phyloP scores from a whole-genome alignment of 2,797 vertebrate genomes.

The Neosilurus hyrtlii region DNA sequence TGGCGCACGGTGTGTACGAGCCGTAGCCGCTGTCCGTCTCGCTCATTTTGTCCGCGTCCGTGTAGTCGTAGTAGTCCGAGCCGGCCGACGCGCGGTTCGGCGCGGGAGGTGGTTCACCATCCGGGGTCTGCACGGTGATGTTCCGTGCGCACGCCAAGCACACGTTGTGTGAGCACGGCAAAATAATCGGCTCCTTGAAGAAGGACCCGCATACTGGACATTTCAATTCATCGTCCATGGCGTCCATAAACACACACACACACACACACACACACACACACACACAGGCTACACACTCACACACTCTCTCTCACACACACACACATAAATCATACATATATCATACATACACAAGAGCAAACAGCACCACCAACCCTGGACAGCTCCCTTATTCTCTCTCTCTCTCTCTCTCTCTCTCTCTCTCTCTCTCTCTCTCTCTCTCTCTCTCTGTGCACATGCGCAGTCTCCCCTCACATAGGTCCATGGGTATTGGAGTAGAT shows the following conservation, averaged over 20 bases:
- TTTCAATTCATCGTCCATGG: slow-evolving; percentile 97
- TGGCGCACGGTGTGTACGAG: slow-evolving; percentile 92
- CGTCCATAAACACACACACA: slow-evolving; percentile 46
- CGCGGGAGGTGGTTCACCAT: slow-evolving; percentile 79
- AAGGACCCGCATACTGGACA: slow-evolving; percentile 94
- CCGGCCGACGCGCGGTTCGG: slow-evolving; percentile 76
- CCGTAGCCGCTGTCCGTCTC: slow-evolving; percentile 98
- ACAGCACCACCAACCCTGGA: slow-evolving; percentile 6
- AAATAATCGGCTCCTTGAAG: slow-evolving; percentile 88
- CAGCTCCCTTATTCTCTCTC: neutral
- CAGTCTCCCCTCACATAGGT: neutral
- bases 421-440: neutral
- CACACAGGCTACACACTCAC: no score
- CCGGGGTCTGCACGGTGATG: slow-evolving; percentile 92
- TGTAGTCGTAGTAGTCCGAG: slow-evolving; percentile 83
- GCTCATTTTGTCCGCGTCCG: slow-evolving; percentile 94
- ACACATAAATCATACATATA: no score
- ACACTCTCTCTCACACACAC: neutral
- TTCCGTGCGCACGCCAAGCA: slow-evolving; percentile 90
- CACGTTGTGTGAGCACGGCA: slow-evolving; percentile 95
- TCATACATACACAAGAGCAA: neutral
- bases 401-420: neutral
- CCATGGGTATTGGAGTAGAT: slow-evolving; percentile 45
- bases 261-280: neutral
- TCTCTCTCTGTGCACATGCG: neutral